Base-by-base conservation (phyloP, 2,888 invertebrate genomes). In the Cyrtodaria siliqua region DNA sequence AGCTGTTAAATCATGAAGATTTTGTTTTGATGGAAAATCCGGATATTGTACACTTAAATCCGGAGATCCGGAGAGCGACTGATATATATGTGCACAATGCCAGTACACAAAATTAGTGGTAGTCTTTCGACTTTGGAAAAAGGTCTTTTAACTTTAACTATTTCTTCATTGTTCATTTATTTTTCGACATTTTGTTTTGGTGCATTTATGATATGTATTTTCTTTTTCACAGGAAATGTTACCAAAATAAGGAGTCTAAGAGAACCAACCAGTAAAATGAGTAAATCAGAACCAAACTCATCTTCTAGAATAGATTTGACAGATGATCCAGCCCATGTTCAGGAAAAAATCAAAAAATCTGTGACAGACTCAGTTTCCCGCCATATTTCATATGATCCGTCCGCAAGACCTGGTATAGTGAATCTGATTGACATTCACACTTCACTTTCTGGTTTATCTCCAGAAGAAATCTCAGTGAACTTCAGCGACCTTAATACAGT, bases 191-290 rank as follows among this genome's bases (percentile, higher is more conserved):
- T n/a, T n/a, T n/a, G n/a, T n/a, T n/a, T n/a, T n/a, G n/a, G n/a
- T n/a, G n/a, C n/a, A n/a, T n/a, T n/a, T n/a, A n/a, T n/a, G n/a
- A n/a, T n/a, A n/a, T n/a, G n/a, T n/a, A n/a, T n/a, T n/a, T n/a
- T n/a, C n/a, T n/a, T n/a, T n/a, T n/a, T n/a, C n/a, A 40, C 64
- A 92, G 92, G 90, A 27, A 84, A 88, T 16, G 78, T 89, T 33
- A 82, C 91, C 2, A 90, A 94, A 63, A 94, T 99, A 69, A 95
- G 95, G 88, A 98, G 97, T 90, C 94, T 99, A 9, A 95, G 97
- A 55, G 96, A 97, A 90, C 98, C 99, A 0, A 91, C 92, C 0
- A 96, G 96, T 90, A 99, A 99, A 94, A 99, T 99, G 99, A 99
- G 99, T 14, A 99, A 99, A 94, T 99, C 99, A 0, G 97, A 97